phyloP scores from a whole-genome alignment of 2,797 vertebrate species.

The Gobio occitaniae region DNA sequence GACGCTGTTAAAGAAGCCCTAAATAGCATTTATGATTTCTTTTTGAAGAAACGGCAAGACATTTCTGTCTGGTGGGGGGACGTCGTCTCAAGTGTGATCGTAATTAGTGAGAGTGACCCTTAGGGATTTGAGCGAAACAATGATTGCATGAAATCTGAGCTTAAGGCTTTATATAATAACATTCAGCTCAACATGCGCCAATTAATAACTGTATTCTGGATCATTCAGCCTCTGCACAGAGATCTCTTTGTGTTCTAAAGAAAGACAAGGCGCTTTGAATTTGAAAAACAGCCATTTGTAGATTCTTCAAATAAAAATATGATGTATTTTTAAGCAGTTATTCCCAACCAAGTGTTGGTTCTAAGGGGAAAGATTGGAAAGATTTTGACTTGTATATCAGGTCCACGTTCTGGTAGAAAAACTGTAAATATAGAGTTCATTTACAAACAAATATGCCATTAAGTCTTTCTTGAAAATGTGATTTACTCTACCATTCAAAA shows the following conservation, averaged over 20 bases:
- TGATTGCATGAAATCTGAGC: slow-evolving; percentile 63
- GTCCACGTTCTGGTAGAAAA: not conserved
- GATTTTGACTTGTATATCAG: not conserved
- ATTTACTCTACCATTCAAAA: not conserved
- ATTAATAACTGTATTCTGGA: slow-evolving; percentile 48
- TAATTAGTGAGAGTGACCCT: slow-evolving; percentile 62
- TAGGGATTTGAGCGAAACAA: slow-evolving; percentile 55
- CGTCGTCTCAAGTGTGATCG: slow-evolving; percentile 56
- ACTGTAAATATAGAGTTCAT: not conserved
- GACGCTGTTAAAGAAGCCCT: slow-evolving; percentile 11
- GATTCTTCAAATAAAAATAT: slow-evolving; percentile 32
- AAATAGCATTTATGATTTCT: slow-evolving; percentile 43
- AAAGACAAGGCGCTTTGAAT: slow-evolving; percentile 15
- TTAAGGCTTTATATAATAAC: slow-evolving; percentile 48
- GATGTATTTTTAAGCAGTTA: not conserved
- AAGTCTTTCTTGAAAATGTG: not conserved
- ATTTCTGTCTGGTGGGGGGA: slow-evolving; percentile 24
- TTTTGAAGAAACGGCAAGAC: slow-evolving; percentile 27
- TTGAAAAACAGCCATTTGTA: not conserved
- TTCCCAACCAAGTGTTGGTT: not conserved
- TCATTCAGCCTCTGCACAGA: slow-evolving; percentile 27
- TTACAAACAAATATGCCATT: not conserved
- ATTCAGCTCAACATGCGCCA: slow-evolving; percentile 48
- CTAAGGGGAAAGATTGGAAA: not conserved
- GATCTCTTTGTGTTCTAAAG: slow-evolving; percentile 39